These are phyloP conservation scores for Dasypus novemcinctus DNA, from an alignment of 2,113 vertebrate genomes.

Conservation along the genomic window DNA sequence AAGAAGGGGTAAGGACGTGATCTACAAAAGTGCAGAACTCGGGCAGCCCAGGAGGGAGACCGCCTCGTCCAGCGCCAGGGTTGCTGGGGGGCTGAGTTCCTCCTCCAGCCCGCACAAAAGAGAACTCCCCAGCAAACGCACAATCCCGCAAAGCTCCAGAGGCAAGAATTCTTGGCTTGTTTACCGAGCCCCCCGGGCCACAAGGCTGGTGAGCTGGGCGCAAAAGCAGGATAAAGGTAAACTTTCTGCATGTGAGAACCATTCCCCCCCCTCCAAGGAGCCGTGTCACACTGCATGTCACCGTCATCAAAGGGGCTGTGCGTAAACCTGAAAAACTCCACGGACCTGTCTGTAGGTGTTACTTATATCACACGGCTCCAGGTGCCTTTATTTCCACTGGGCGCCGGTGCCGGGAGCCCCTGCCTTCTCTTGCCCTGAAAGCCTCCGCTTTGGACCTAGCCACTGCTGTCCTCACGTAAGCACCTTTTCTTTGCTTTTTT, in stretches of 20 bases:
- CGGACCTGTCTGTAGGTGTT: constrained; percentile 81
- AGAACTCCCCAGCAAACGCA: background rate
- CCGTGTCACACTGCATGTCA: constrained; percentile 74
- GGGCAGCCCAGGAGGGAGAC: background rate
- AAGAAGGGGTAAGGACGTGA: rapidly evolving
- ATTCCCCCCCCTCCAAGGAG: constrained; percentile 40
- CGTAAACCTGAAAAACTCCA: constrained; percentile 85
- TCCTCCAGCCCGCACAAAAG: background rate
- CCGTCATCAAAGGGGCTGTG: constrained; percentile 81
- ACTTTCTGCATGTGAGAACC: constrained; percentile 64
- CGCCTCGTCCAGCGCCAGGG: background rate
- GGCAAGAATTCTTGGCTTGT: constrained; percentile 43
- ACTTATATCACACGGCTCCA: constrained; percentile 78
- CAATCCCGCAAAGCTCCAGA: background rate
- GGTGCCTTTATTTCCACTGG: constrained; percentile 77
- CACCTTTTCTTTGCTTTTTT: constrained; percentile 73
- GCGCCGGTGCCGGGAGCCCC: constrained; percentile 58
- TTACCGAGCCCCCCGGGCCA: constrained; percentile 24
- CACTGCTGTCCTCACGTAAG: constrained; percentile 79
- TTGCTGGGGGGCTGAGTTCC: background rate
- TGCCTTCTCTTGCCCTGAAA: constrained; percentile 66
- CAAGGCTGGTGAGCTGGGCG: background rate
- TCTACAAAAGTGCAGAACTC: background rate
- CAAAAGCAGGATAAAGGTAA: constrained; percentile 74
- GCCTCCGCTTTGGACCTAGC: constrained; percentile 70